Evolutionary conservation across 2,113 vertebrate genomes (phyloP).

Genomic region (Syngnathus scovelli): DNA sequence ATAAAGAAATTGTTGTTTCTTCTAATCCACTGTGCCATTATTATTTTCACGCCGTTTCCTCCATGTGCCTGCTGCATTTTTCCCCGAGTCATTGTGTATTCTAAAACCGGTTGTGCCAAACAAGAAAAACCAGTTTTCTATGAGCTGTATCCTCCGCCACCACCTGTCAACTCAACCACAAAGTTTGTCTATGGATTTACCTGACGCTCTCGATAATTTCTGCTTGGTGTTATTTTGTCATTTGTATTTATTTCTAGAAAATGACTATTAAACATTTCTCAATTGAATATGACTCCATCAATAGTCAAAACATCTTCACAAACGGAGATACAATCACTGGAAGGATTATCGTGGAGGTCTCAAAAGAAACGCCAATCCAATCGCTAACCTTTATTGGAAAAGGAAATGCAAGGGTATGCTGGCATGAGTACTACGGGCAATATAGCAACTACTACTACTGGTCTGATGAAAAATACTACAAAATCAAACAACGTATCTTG

Average conservation of each 20-base stretch:
- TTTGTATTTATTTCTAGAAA: neutral
- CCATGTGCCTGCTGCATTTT: neutral
- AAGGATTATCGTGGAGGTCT: slow-evolving; percentile 53
- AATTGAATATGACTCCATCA: slow-evolving; percentile 63
- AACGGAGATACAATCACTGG: slow-evolving; percentile 61
- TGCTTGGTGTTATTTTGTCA: neutral
- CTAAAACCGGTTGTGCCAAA: neutral
- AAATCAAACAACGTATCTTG: slow-evolving; percentile 44
- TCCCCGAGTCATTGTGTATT: neutral
- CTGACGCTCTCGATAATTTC: neutral
- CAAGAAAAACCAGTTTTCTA: slow-evolving; percentile 2
- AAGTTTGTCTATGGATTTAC: neutral
- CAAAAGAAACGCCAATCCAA: slow-evolving; percentile 45
- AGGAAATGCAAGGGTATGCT: slow-evolving; percentile 54
- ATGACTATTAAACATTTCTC: slow-evolving; percentile 45
- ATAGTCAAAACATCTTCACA: slow-evolving; percentile 58
- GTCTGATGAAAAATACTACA: slow-evolving; percentile 58
- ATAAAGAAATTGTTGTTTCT: neutral
- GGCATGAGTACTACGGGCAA: slow-evolving; percentile 40
- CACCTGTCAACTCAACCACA: too few relatives aligned
- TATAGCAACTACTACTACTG: neutral
- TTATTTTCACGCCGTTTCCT: neutral
- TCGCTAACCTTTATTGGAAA: slow-evolving; percentile 43
- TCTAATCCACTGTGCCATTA: neutral
- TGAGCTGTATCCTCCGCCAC: neutral